Evolutionary conservation across 2,113 vertebrate species (phyloP), one percentile per base, ranked within the genome.

Genomic region (Podarcis muralis): DNA sequence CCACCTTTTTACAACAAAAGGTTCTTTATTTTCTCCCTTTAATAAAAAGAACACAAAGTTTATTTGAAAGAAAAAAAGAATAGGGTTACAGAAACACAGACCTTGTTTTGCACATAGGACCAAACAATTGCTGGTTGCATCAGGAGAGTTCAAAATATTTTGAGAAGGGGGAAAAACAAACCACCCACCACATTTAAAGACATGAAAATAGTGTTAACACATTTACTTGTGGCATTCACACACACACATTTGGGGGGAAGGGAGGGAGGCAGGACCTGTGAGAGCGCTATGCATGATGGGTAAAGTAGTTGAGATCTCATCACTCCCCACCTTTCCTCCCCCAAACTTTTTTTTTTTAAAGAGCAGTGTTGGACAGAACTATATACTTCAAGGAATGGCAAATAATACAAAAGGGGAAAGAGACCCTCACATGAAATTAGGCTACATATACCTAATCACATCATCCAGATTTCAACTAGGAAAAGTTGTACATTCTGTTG

Each of bases 1-100:
- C 96, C 95, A 96, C 97, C 98, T 99, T 98, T 98, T 98, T 97
- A 98, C 96, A 99, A 99, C 98, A 98, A 99, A 99, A 99, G 98
- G 98, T 95, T 97, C 92, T 94, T 83, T 85, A 85, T 40, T 5
- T 68, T 65, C 12, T 77, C 53, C 23, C 22, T 81, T 80, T 35
- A 27, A 81, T 69, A 53, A 37, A 35, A 75, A 40, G 23, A 53
- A 75, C 18, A 68, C 62, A 86, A 84, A 66, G n/a, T n/a, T 53
- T 75, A 81, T 5, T 4, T 90, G 48, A 53, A 53, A 53, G 48
- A 53, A 84, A 91, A 94, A 93, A 95, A 27, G 43, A 83, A 80
- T 72, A 84, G n/a, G 79, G n/a, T 43, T 57, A 69, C 89, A 94
- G 94, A 96, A 95, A 95, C 95, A 96, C 86, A 91, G 93, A 89